These are phyloP conservation scores for Pluvianellus socialis DNA, from an alignment of 2,113 vertebrate genomes.

Conservation along the genomic window DNA sequence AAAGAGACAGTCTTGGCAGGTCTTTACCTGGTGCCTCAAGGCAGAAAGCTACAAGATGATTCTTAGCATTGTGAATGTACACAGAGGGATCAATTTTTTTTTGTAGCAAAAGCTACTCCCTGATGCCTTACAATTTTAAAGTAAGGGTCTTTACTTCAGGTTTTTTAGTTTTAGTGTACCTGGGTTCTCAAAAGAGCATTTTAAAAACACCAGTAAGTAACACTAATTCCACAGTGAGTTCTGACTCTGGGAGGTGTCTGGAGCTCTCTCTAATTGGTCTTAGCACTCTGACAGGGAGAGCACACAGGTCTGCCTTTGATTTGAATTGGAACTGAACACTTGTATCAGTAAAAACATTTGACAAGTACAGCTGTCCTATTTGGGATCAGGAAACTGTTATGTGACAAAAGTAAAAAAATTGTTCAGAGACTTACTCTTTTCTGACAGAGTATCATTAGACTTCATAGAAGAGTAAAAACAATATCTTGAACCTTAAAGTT, in stretches of 20 bases:
- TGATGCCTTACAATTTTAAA: neutral
- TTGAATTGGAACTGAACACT: constrained; percentile 17
- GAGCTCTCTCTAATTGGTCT: constrained; percentile 24
- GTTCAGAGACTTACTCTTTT: neutral
- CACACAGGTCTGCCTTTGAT: constrained; percentile 15
- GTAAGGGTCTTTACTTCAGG: neutral
- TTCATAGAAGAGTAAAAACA: neutral
- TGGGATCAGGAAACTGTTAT: constrained; percentile 9
- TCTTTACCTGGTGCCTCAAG: neutral
- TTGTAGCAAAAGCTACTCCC: neutral
- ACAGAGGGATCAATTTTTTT: neutral
- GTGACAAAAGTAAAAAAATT: constrained; percentile 14
- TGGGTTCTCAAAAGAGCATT: neutral
- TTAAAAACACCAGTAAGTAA: neutral
- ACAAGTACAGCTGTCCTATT: constrained; percentile 24
- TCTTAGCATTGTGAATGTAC: neutral
- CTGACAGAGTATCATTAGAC: neutral
- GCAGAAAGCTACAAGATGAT: neutral
- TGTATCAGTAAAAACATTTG: constrained; percentile 11
- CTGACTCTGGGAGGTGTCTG: neutral
- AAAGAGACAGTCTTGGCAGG: neutral
- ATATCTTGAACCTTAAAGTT: neutral
- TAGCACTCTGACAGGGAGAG: constrained; percentile 18
- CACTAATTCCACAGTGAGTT: neutral
- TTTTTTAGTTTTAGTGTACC: neutral